Evolutionary conservation across 1,140 invertebrate genomes (phyloP), one percentile per base, ranked within the genome.

Genomic region (Myzus persicae): DNA sequence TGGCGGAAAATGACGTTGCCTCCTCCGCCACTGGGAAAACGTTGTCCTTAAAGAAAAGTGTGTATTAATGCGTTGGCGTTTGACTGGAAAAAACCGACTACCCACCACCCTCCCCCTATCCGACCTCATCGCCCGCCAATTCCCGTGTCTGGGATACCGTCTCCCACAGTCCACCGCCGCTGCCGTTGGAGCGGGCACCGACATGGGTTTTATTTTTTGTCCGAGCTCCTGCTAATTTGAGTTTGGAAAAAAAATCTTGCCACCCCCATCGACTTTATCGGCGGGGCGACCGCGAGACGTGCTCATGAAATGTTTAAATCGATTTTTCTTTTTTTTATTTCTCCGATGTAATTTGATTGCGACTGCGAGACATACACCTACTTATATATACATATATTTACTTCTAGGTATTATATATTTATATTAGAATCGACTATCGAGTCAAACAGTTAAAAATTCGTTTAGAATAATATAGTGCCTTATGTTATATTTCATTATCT

Each of bases 241-340:
- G 54, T 59, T 31, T 11, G 26, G 9, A 31, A 67, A 67, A 67
- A 67, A 67, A n/a, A 2, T 31, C 31, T 67, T 67, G 31, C 59
- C 59, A 14, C 59, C 59, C 26, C 31, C 51, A 14, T 67, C 31
- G 11, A 31, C 59, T 14, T 14, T 67, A 76, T 76, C 31, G 31
- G 14, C 22, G 31, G n/a, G 31, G 4, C 31, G 59, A 67, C 59
- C 59, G 14, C 31, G n/a, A 76, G 59, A 67, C 59, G 59, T 36
- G 14, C 59, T n/a, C 14, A 18, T 14, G 14, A 76, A 76, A 76
- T 76, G 59, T 76, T 76, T 36, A 76, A 76, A 76, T 76, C 59
- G 59, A 76, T 76, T 76, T 76, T 76, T 67, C n/a, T 76, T 76
- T 8, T 54, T 59, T 67, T n/a, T 67, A 67, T 67, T 67, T 76